Conservation (phyloP, 2,113 vertebrate genomes). For the Oophaga pumilio region DNA sequence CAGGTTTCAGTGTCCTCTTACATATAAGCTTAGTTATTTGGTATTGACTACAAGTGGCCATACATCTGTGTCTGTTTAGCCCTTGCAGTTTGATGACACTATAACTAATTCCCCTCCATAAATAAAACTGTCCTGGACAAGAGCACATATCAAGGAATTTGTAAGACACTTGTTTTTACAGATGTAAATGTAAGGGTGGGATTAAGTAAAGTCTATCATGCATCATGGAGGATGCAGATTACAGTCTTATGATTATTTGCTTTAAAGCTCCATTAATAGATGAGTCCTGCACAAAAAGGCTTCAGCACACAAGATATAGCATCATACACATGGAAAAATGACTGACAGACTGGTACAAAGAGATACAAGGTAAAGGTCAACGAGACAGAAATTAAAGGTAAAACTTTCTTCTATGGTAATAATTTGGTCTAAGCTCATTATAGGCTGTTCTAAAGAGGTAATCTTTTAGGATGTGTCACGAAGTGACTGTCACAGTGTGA, state of each 20-base stretch:
- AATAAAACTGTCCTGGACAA: not conserved
- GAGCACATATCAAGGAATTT: not conserved
- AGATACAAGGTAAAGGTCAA: no score
- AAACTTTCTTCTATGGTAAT: no score
- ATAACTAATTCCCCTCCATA: not conserved
- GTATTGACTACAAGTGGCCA: not conserved
- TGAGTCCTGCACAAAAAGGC: no score
- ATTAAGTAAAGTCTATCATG: not conserved
- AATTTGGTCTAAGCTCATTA: no score
- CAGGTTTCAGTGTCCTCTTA: not conserved
- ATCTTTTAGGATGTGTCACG: no score
- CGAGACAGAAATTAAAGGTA: no score
- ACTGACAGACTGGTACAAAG: no score
- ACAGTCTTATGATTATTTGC: not conserved
- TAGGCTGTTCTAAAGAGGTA: no score
- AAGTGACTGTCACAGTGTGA: no score
- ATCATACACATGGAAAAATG: no score
- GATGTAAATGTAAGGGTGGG: not conserved
- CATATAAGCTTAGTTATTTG: not conserved
- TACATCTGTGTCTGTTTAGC: not conserved
- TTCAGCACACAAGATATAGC: no score
- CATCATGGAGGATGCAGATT: not conserved
- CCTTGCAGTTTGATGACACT: not conserved
- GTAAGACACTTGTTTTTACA: slow-evolving; percentile 14
- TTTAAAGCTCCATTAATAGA: no score